Conservation (phyloP, 2,113 vertebrate genomes). For the Telmatochromis sp. region DNA sequence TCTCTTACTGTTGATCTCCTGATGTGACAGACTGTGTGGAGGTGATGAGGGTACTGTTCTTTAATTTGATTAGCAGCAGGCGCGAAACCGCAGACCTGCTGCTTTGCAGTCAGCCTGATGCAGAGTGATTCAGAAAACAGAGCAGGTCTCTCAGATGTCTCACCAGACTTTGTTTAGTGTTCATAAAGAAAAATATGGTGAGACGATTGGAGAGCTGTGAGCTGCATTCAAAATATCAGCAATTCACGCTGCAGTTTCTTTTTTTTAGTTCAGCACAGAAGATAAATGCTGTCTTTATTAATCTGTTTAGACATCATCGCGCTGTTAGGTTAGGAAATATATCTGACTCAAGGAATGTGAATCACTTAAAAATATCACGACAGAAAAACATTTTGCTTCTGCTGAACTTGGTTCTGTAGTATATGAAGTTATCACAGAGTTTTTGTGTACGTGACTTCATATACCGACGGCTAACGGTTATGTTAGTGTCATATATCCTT, state of each 20-base stretch:
- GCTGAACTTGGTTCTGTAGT: background rate
- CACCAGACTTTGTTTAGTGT: background rate
- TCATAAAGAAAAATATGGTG: too few species aligned
- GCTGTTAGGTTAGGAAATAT: background rate
- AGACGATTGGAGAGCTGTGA: background rate
- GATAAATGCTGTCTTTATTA: background rate
- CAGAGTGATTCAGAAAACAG: background rate
- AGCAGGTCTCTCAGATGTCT: too few species aligned
- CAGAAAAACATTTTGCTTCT: background rate
- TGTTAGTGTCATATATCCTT: background rate
- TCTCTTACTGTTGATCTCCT: background rate
- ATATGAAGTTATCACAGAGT: background rate
- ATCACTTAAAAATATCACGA: background rate
- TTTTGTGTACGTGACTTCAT: accelerated
- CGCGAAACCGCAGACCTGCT: background rate
- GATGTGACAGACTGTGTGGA: background rate
- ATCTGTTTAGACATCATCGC: accelerated
- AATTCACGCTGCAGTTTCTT: accelerated
- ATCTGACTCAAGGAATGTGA: background rate
- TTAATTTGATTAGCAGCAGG: conserved; percentile 11
- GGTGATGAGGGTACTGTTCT: background rate
- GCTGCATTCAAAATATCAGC: background rate
- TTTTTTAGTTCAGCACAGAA: background rate
- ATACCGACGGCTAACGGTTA: background rate
- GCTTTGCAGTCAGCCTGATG: background rate